Evolutionary conservation across 2,888 invertebrate species (phyloP).

Genomic region (Prosapia bicincta): DNA sequence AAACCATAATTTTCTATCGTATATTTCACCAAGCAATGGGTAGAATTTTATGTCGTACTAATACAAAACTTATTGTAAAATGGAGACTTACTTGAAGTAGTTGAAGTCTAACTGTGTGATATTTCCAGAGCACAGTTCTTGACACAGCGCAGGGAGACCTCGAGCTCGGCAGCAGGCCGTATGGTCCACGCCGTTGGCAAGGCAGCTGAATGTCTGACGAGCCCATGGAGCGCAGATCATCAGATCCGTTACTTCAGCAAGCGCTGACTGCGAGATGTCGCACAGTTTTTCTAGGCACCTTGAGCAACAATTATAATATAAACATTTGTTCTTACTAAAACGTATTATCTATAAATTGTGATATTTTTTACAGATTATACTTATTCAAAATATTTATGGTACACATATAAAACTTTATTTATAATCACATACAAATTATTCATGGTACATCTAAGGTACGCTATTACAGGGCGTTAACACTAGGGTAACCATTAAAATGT

Average conservation of each 20-base stretch:
- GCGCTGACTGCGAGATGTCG: constrained; percentile 59
- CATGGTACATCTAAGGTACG: no score
- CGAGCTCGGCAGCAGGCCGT: constrained; percentile 73
- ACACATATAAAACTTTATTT: no score
- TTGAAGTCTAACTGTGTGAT: constrained; percentile 74
- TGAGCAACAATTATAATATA: no score
- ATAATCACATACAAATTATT: no score
- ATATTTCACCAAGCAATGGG: no score
- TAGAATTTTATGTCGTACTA: no score
- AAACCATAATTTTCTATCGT: no score
- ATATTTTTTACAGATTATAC: no score
- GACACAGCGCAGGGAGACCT: constrained; percentile 70
- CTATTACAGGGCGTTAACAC: no score
- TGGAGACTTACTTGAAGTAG: constrained; percentile 72
- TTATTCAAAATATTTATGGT: neutral
- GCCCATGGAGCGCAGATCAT: constrained; percentile 91
- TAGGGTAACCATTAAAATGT: no score
- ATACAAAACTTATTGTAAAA: no score
- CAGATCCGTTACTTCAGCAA: constrained; percentile 69
- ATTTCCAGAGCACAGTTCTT: constrained; percentile 75
- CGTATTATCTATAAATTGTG: no score
- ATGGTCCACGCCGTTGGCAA: constrained; percentile 77
- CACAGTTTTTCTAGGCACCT: constrained; percentile 74
- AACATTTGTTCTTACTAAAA: neutral
- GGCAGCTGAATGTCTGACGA: constrained; percentile 71